Percentiles rank a stretch among this genome's conserved stretches.
Evolutionary conservation across 2,888 invertebrate genomes (phyloP).

Genomic region (Dascillus cervinus): DNA sequence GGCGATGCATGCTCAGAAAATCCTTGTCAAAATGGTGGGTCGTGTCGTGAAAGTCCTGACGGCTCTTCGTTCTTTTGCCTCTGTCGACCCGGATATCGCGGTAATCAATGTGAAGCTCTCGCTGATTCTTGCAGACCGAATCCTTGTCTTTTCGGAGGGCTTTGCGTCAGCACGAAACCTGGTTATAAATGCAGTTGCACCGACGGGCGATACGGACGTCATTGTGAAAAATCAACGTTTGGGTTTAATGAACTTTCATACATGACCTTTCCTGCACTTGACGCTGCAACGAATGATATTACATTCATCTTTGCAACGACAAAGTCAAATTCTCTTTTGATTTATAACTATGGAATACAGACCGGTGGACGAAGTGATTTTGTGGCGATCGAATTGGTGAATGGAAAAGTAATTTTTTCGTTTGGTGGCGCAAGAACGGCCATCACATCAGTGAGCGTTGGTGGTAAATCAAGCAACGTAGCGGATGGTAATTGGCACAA

Average conservation of each 20-base stretch:
- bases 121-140: constrained; percentile 88
- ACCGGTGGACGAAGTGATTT: constrained; percentile 87
- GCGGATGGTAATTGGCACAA: constrained; percentile 89
- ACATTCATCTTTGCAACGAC: constrained; percentile 86
- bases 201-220: constrained; percentile 80
- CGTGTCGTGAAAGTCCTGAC: constrained; percentile 81
- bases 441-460: constrained; percentile 70
- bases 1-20: constrained; percentile 78
- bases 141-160: constrained; percentile 85
- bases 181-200: constrained; percentile 82
- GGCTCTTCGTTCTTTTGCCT: constrained; percentile 85
- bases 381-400: constrained; percentile 80
- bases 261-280: constrained; percentile 80
- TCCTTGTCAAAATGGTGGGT: constrained; percentile 87
- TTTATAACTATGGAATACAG: constrained; percentile 86
- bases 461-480: constrained; percentile 55
- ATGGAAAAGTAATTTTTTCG: constrained; percentile 79
- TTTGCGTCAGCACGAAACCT: constrained; percentile 81
- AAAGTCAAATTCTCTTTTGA: constrained; percentile 74
- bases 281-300: constrained; percentile 85
- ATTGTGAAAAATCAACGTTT: constrained; percentile 84
- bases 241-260: constrained; percentile 86
- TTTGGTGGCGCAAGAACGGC: constrained; percentile 86
- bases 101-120: constrained; percentile 81
- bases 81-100: constrained; percentile 85